A percentile compares a stretch with the other conserved stretches of the same genome.
Evolutionary conservation across 2,797 vertebrate genomes (phyloP).

Genomic region (Peromyscus nudipes): DNA sequence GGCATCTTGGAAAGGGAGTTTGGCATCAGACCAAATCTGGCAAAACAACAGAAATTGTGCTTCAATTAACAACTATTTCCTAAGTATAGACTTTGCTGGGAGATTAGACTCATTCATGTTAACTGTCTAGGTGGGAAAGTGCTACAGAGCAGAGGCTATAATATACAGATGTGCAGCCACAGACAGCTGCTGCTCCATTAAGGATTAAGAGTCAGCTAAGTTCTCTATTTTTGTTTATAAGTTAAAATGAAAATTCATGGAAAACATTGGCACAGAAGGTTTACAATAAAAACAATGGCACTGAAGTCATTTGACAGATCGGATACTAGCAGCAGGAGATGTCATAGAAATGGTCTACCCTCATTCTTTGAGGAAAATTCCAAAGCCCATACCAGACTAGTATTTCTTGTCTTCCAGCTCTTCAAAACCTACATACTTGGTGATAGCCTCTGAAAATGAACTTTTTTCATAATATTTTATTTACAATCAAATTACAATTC

Average conservation of each 20-base stretch:
- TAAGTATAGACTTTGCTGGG: not conserved
- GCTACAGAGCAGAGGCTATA: not conserved
- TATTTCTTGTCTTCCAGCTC: not conserved
- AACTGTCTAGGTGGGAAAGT: not conserved
- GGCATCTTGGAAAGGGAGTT: slow-evolving; percentile 56
- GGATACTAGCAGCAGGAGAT: not conserved
- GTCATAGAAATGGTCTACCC: not conserved
- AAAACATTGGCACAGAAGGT: not conserved
- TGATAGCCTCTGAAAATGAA: slow-evolving; percentile 41
- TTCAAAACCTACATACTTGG: not conserved
- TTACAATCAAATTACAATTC: slow-evolving; percentile 36
- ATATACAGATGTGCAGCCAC: not conserved
- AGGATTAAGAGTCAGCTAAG: not conserved
- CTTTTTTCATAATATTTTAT: slow-evolving; percentile 21
- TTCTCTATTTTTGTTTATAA: slow-evolving; percentile 32
- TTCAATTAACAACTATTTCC: slow-evolving; percentile 58
- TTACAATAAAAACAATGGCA: not conserved
- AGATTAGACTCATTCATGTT: not conserved
- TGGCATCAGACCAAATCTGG: slow-evolving; percentile 60
- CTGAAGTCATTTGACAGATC: not conserved
- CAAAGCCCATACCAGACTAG: not conserved
- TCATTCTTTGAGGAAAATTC: not conserved
- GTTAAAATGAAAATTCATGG: slow-evolving; percentile 28
- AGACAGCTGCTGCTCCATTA: not conserved
- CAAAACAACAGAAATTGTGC: slow-evolving; percentile 54